phyloP scores from a whole-genome alignment of 2,888 invertebrate species.

The Eugnorisma glareosa region DNA sequence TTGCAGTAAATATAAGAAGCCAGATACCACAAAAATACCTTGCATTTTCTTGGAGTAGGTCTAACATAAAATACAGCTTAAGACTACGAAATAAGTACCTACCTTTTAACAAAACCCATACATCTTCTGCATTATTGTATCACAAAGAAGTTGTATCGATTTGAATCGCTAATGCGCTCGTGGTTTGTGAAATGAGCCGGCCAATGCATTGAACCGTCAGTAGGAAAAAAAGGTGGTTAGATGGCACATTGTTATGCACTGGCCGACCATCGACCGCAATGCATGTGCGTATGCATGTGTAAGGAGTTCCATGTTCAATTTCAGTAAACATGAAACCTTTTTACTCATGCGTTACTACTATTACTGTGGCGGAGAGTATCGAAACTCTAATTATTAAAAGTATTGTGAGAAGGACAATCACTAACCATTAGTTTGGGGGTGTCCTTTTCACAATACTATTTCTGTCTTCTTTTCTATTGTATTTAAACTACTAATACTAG shows the following conservation, averaged over 20 bases:
- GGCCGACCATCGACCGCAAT: slow-evolving; percentile 17
- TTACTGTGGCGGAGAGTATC: too few relatives aligned
- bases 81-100: neutral
- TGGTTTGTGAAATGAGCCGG: slow-evolving; percentile 63
- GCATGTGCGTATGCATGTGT: slow-evolving; percentile 9
- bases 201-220: slow-evolving; percentile 65
- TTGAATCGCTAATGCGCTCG: slow-evolving; percentile 20
- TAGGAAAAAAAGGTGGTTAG: slow-evolving; percentile 37
- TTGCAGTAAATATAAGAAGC: neutral
- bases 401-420: too few relatives aligned
- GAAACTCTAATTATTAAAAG: too few relatives aligned
- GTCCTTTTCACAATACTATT: too few relatives aligned
- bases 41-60: neutral
- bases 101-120: neutral
- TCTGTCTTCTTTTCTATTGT: too few relatives aligned
- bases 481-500: too few relatives aligned
- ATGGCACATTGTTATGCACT: slow-evolving; percentile 36
- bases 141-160: slow-evolving; percentile 39
- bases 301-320: neutral
- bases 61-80: neutral
- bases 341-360: too few relatives aligned
- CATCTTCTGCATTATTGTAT: neutral
- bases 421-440: too few relatives aligned
- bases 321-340: slow-evolving; percentile 3
- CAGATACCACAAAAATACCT: too few relatives aligned